phyloP scores from a whole-genome alignment of 1,140 invertebrate genomes.

The Listronotus bonariensis region DNA sequence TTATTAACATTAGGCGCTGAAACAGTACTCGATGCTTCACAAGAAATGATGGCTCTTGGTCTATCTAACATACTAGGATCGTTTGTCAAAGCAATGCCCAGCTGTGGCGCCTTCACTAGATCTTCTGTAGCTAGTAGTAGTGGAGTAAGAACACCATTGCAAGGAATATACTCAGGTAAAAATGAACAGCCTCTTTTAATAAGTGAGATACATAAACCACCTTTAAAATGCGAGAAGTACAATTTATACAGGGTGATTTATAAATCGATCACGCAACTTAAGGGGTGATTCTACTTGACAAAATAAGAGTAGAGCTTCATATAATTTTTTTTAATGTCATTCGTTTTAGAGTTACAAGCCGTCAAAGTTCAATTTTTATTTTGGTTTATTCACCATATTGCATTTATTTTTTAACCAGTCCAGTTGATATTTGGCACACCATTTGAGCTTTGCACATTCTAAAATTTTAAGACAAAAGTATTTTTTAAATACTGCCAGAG shows the following conservation, averaged over 20 bases:
- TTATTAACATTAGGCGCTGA: conserved; percentile 57
- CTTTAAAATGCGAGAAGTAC: not conserved
- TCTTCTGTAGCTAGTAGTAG: conserved; percentile 78
- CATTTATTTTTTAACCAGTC: not conserved
- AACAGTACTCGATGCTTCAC: conserved; percentile 68
- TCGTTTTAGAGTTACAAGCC: too few species aligned
- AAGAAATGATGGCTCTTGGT: conserved; percentile 76
- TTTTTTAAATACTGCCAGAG: too few species aligned
- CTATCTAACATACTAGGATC: conserved; percentile 74
- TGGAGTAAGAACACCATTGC: conserved; percentile 74
- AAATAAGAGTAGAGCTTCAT: too few species aligned
- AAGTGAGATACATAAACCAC: not conserved
- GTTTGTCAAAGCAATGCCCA: conserved; percentile 76
- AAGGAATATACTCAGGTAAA: conserved; percentile 73
- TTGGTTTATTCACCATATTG: too few species aligned
- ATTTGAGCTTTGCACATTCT: not conserved
- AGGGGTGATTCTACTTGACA: too few species aligned
- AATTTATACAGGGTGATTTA: too few species aligned
- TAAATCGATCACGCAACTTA: too few species aligned
- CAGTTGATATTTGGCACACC: too few species aligned
- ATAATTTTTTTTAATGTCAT: too few species aligned
- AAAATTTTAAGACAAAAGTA: too few species aligned
- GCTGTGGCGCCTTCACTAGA: conserved; percentile 78
- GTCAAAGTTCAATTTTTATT: too few species aligned
- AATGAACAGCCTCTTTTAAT: not conserved